Evolutionary conservation across 2,888 invertebrate species (phyloP).

Genomic region (Mactromeris polynyma): DNA sequence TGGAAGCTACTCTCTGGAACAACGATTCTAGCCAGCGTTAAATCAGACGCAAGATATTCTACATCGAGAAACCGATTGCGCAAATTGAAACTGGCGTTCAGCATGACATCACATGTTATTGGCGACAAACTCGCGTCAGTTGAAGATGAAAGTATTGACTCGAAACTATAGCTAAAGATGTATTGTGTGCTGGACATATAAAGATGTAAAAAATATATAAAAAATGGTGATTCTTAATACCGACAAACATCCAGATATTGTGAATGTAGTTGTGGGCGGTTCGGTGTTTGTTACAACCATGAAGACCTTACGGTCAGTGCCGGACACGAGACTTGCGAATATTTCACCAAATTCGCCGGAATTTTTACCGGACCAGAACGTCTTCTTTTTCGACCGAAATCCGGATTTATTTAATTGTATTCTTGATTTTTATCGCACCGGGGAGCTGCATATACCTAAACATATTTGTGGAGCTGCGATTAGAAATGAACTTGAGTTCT

Average conservation of each 20-base stretch:
- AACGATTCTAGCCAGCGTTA: neutral
- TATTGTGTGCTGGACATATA: neutral
- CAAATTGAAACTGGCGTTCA: conserved; percentile 13
- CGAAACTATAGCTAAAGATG: neutral
- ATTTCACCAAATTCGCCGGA: conserved; percentile 53
- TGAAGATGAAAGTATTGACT: neutral
- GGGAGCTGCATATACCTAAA: conserved; percentile 78
- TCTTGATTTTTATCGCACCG: conserved; percentile 78
- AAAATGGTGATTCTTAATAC: conserved; percentile 30
- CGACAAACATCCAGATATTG: conserved; percentile 34
- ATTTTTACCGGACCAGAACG: conserved; percentile 64
- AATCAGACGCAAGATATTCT: neutral
- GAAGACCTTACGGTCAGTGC: conserved; percentile 54
- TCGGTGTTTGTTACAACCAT: conserved; percentile 63
- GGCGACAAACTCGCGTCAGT: neutral
- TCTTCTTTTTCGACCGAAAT: conserved; percentile 80
- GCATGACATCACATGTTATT: neutral
- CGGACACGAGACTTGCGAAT: conserved; percentile 63
- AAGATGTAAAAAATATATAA: neutral
- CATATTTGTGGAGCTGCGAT: conserved; percentile 78
- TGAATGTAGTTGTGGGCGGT: conserved; percentile 70
- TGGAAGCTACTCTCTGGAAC: neutral
- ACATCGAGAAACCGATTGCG: neutral
- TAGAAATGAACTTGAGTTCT: conserved; percentile 77
- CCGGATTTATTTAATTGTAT: conserved; percentile 77